Percentiles rank a stretch among this genome's conserved stretches.
Conservation (phyloP, 2,797 vertebrate genomes). For the Picus viridis region DNA sequence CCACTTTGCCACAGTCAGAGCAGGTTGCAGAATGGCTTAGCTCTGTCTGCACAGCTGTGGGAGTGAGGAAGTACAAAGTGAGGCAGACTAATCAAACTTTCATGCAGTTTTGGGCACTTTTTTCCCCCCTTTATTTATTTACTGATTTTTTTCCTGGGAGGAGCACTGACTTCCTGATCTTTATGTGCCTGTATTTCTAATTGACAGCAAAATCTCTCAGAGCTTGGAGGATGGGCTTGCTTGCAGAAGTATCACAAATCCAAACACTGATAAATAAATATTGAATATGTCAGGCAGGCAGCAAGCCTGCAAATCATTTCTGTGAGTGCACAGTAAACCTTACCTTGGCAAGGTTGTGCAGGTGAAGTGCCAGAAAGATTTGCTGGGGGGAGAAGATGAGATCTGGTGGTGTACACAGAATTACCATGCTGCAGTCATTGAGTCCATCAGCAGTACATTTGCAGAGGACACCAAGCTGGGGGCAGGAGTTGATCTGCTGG, state of each 20-base stretch:
- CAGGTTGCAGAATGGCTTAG: neutral
- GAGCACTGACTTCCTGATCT: neutral
- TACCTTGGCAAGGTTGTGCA: constrained; percentile 14
- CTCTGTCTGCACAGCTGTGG: neutral
- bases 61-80: neutral
- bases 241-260: constrained; percentile 39
- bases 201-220: neutral
- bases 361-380: constrained; percentile 21
- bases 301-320: constrained; percentile 32
- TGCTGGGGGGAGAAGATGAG: neutral
- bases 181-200: constrained; percentile 5
- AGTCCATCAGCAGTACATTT: too few relatives aligned
- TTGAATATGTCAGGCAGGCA: neutral
- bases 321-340: constrained; percentile 22
- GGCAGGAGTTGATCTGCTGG: too few relatives aligned
- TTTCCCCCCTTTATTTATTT: neutral
- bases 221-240: neutral
- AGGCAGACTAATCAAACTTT: neutral
- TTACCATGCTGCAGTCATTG: neutral
- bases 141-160: neutral
- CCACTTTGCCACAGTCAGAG: neutral
- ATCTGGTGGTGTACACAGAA: neutral
- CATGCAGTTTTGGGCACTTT: neutral
- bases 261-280: constrained; percentile 58
- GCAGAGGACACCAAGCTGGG: too few relatives aligned